Base-by-base conservation (phyloP, 2,797 vertebrate genomes). In the Arrhamphus sclerolepis region DNA sequence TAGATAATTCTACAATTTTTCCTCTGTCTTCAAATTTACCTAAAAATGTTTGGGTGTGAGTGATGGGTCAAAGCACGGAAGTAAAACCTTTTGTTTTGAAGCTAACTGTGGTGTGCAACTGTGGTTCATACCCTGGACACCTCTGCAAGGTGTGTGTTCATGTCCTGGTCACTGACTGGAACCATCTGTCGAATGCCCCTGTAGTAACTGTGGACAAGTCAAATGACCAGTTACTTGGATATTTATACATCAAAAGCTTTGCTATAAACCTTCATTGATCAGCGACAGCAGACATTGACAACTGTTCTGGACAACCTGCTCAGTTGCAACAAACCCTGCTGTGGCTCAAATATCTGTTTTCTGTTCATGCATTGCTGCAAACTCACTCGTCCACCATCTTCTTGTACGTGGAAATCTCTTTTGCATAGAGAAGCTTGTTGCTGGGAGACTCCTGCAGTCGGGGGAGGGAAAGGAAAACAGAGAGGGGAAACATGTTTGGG, bases 331-430 rank as follows among this genome's bases (percentile, higher is more conserved):
- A 16, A 38, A 38, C 34, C 13, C 13, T 14, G 13, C 4, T 38
- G 34, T 26, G 13, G 3, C 1, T 3, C 1, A 16, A 38, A 38
- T 16, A 38, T 4, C 2, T 38, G 31, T 34, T 34, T 26, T 42
- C 13, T 18, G 13, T 26, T 21, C 38, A 18, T n/a, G 24, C 13
- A 31, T 13, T 28, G 16, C 5, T 16, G 49, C 13, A 43, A 3
- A 97, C 97, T 97, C 91, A 99, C 97, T 98, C 96, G 66, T 99
- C 96, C 69, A 99, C 97, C 96, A 98, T 98, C 91, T 97, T 98
- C 93, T 98, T 99, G 68, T 99, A 99, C 0, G 96, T 95, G 26
- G 94, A 98, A 82, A 99, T 99, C 89, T 99, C 97, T 90, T 98
- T 98, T 14, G 97, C 97, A 20, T 99, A 99, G 72, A 99, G 95